Base-by-base conservation (phyloP, 2,113 vertebrate species). In the Cygnus atratus region DNA sequence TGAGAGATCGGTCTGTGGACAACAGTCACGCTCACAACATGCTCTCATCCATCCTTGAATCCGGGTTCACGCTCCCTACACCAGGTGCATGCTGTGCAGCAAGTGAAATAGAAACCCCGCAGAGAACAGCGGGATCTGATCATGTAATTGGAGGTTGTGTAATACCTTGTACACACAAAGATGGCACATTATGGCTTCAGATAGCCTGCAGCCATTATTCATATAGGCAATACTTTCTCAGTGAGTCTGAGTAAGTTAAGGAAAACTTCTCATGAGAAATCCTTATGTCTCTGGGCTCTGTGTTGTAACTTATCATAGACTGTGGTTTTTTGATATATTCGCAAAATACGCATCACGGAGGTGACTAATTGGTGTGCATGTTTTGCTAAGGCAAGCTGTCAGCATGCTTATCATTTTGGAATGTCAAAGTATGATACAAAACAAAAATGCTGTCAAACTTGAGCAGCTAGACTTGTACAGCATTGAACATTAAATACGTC, bases 381-480 rank as follows among this genome's bases (percentile, higher is more conserved):
- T 63, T 96, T 97, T 93, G 92, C 70, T 85, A 77, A 96, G 61
- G 89, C 92, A 85, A 93, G 84, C 44, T 92, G 91, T 93, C 73
- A 84, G 28, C 61, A 37, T 71, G 20, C 92, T 94, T 96, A 95
- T 94, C 92, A 55, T 89, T 94, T 94, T 92, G 88, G 78, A 93
- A 93, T 72, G 89, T 62, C 70, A 14, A 71, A 82, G 84, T 75
- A 81, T 70, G 87, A 96, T 91, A 95, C 84, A 88, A 91, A 93
- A 72, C 61, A 97, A 97, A 94, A 96, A 96, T 96, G 95, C 81
- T 93, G 96, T 89, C 72, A 93, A 18, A 96, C 94, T 68, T 86
- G 96, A 96, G 79, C 84, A 81, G 83, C 89, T 85, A 57, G 84
- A 78, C 83, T 78, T 77, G 77, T 52, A 59, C 58, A 41, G 31